Base-by-base conservation (phyloP, 2,113 vertebrate species). In the Triplophysa siluroides region DNA sequence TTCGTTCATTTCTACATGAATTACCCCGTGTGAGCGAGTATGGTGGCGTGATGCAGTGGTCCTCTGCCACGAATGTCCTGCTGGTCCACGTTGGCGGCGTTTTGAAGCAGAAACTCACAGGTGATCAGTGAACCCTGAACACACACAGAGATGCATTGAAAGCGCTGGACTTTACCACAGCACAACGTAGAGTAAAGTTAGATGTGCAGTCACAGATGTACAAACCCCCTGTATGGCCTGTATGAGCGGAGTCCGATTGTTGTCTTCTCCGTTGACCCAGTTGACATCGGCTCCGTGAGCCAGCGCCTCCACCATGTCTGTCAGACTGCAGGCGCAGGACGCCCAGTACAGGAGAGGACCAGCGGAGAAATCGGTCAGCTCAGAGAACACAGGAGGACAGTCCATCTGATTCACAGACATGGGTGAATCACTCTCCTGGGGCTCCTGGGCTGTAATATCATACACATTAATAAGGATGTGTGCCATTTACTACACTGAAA, bases 81-180 rank as follows among this genome's bases (percentile, higher is more conserved):
- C 88, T 96, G 95, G 90, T 98, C 98, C 83, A 99, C 97, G 24
- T 95, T 97, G 43, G 95, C 97, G 58, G 95, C 95, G 18, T 99
- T 99, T 91, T 99, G 98, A 56, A 99, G 95, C 79, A 99, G 91
- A 90, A 99, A 99, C 89, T 99, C 98, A 45, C 98, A 99, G 16
- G 96, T 93, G 87, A 98, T 94, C 91, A 99, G 81, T 0, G 97
- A 99, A 72, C 96, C 96, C 98, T 99, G 77, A 50, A 80, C 19
- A 72, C 13, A 50, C 24, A 71, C 58, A 68, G 14, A 83, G 9
- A 58, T 61, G 1, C 7, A 29, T 7, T 12, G 23, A 47, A 13
- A 24, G 8, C 2, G 11, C 60, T 14, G 26, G 38, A 56, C 26
- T 61, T 9, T 23, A 60, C 58, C 18, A 19, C 47, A 5, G 8